Evolutionary conservation across 2,797 vertebrate genomes (phyloP), one percentile per base, ranked within the genome.

Genomic region (Centropyge bicolor): DNA sequence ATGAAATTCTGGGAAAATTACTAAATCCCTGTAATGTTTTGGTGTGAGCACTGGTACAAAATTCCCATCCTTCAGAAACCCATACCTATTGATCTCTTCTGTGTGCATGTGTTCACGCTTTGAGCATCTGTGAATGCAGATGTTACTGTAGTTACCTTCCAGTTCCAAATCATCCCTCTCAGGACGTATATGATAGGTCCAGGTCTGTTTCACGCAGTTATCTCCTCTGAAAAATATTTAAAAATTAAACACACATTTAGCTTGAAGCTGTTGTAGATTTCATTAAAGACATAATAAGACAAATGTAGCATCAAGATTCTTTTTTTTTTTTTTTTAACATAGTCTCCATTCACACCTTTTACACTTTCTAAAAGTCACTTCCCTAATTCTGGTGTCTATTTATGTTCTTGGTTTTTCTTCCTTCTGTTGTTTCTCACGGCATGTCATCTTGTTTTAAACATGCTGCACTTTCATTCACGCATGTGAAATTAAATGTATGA

Each of bases 121-220:
- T 52, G 43, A 46, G 35, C 13, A 46, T 64, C 36, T 60, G 51
- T 71, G 24, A 48, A 22, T 51, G 22, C 8, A 63, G 27, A 19
- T 20, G 41, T 38, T 20, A 1, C 35, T 68, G 31, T 27, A 20
- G 22, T 82, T 89, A 92, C 92, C 92, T 83, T 88, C 66, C 61
- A 90, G 61, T 5, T 79, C 78, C 80, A 93, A n/a, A 24, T 91
- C 81, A 3, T 86, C 82, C 27, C 75, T 76, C 7, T 72, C 90
- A 56, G 85, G 80, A 14, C 17, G 60, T 5, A 90, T 61, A 1
- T 76, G 65, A 70, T 91, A 93, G 41, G 71, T 91, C 90, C 91
- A 93, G 8, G 24, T 89, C 70, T 81, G n/a, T 3, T 70, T 87
- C 0, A 61, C 27, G 59, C 91, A 93, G 60, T 64, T 14, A 16